These are phyloP conservation scores for Lepidochrysops patricia DNA, from an alignment of 2,888 invertebrate species.

Conservation along the genomic window DNA sequence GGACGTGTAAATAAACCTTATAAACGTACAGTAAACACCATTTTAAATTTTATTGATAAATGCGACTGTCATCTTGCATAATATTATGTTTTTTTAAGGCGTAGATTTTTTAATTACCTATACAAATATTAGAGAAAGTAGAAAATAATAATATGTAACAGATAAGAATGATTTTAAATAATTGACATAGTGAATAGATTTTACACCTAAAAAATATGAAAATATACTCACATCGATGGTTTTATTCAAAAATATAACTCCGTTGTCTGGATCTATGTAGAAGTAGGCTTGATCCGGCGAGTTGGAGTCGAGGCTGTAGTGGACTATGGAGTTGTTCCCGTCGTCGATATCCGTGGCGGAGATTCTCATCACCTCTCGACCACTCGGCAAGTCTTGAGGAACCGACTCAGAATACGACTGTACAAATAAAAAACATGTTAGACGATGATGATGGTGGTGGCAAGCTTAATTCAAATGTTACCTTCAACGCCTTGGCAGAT, in stretches of 20 bases:
- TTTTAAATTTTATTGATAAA: too few species aligned
- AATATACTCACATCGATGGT: slow-evolving; percentile 75
- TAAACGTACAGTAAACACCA: too few species aligned
- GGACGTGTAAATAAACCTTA: not conserved
- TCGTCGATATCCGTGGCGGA: slow-evolving; percentile 95
- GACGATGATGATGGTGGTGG: not conserved
- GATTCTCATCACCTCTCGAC: slow-evolving; percentile 87
- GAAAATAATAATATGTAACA: too few species aligned
- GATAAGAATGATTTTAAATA: too few species aligned
- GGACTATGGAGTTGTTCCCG: slow-evolving; percentile 90
- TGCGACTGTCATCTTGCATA: too few species aligned
- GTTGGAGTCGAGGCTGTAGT: slow-evolving; percentile 76
- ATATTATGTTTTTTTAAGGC: too few species aligned
- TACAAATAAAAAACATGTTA: slow-evolving; percentile 29
- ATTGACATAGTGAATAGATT: too few species aligned
- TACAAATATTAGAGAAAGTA: too few species aligned
- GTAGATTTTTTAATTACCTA: too few species aligned
- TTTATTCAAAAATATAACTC: slow-evolving; percentile 84
- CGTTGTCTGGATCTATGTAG: slow-evolving; percentile 85
- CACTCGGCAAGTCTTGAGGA: slow-evolving; percentile 83
- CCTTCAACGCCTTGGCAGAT: not conserved
- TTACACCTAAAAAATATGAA: not conserved
- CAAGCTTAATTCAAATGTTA: not conserved
- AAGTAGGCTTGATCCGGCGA: slow-evolving; percentile 80
- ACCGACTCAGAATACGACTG: slow-evolving; percentile 81